Base-by-base conservation (phyloP, 2,113 vertebrate species). In the Hymenochirus boettgeri region DNA sequence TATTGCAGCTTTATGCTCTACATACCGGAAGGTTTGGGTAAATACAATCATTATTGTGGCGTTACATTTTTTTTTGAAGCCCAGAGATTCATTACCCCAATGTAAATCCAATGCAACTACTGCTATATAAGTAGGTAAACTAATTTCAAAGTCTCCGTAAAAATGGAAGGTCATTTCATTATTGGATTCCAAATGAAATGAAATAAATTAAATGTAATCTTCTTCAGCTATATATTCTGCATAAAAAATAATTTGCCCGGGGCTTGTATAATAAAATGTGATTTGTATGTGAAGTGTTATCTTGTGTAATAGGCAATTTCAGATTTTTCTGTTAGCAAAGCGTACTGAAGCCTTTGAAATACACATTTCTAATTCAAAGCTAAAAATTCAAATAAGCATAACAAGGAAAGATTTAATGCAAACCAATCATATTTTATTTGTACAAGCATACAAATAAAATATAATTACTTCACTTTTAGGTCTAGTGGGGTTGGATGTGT, bases 321-420 rank as follows among this genome's bases (percentile, higher is more conserved):
- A 18, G 42, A 29, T n/a, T 48, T 2, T 47, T 15, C 10, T 42
- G 15, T 26, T 59, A 26, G 39, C 18, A 12, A 37, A 18, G 9
- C 6, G 42, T n/a, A 29, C 12, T 19, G 39, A 13, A 2, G 55
- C 31, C 3, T 57, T 24, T 21, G 24, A 47, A 27, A n/a, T 26
- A 19, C 26, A 24, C 18, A n/a, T 61, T 61, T 62, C 33, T 3
- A 23, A 75, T 61, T 66, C 66, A 42, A 42, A 58, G 35, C 15
- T 9, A 19, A 17, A 6, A 48, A 5, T 19, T 31, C 29, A 31
- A 5, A 31, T n/a, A 31, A 31, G 29, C 29, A 31, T 31, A 6
- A 5, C 5, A 10, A 31, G 29, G 10, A 31, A 31, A 31, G 5
- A 31, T 31, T 31, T 31, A 31, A 10, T 10, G 10, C 10, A 31